phyloP scores from a whole-genome alignment of 2,888 invertebrate genomes.

The Agrilus mali region DNA sequence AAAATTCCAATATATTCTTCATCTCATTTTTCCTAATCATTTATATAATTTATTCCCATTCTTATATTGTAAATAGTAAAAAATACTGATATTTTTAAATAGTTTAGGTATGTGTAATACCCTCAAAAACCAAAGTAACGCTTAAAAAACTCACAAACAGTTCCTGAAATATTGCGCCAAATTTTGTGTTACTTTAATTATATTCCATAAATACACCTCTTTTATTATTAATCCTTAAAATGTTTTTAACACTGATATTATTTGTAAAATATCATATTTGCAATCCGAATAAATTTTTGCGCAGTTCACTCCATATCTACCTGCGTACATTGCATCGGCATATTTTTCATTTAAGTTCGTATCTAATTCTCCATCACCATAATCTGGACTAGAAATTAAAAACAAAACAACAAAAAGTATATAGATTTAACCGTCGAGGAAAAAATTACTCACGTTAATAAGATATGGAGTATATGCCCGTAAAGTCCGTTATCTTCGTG shows the following conservation, averaged over 20 bases:
- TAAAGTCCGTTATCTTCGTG: slow-evolving; percentile 51
- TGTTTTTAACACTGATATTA: background rate
- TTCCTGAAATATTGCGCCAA: too few species aligned
- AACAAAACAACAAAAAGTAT: background rate
- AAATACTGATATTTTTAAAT: too few species aligned
- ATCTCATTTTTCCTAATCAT: too few species aligned
- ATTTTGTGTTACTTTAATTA: too few species aligned
- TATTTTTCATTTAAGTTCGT: slow-evolving; percentile 42
- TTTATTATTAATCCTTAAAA: background rate
- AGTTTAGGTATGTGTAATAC: too few species aligned
- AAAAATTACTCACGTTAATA: slow-evolving; percentile 51
- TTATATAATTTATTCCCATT: background rate
- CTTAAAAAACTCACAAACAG: too few species aligned
- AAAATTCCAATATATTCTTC: slow-evolving; percentile 17
- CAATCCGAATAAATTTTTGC: slow-evolving; percentile 47
- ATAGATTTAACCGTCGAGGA: background rate
- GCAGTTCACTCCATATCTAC: slow-evolving; percentile 52
- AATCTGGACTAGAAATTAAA: slow-evolving; percentile 41
- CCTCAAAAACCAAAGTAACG: too few species aligned
- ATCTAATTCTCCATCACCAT: slow-evolving; percentile 34
- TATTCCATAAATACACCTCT: too few species aligned
- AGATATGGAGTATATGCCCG: slow-evolving; percentile 61
- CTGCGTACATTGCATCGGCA: slow-evolving; percentile 48
- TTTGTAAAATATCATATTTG: slow-evolving; percentile 33
- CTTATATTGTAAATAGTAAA: too few species aligned